Percentiles rank a stretch among this genome's conserved stretches.
Evolutionary conservation across 2,113 vertebrate genomes (phyloP).

Genomic region (Myotis lucifugus): DNA sequence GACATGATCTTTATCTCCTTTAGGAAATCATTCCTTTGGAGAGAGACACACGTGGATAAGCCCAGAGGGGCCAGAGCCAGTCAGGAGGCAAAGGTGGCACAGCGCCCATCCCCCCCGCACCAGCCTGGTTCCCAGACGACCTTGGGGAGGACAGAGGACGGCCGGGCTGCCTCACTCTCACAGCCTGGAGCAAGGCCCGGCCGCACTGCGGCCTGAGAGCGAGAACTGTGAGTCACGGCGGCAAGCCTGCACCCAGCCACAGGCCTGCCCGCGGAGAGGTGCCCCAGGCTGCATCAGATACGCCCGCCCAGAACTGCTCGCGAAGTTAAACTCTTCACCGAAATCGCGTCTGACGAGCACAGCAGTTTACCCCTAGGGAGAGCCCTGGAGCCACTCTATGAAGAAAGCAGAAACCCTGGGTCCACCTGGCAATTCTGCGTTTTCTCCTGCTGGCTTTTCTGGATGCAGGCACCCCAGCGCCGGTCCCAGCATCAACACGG

Average conservation of each 20-base stretch:
- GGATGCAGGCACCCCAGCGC: neutral
- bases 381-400: neutral
- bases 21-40: constrained; percentile 96
- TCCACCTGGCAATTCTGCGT: neutral
- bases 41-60: neutral
- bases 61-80: neutral
- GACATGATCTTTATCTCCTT: constrained; percentile 99
- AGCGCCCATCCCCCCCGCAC: neutral
- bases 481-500: neutral
- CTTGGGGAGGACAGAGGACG: neutral
- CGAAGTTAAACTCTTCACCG: neutral
- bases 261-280: neutral
- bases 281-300: neutral
- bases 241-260: neutral
- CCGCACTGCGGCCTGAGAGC: neutral
- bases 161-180: neutral
- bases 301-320: neutral
- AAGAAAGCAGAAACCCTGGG: neutral
- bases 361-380: neutral
- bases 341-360: neutral
- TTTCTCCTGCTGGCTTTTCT: neutral
- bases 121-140: no score
- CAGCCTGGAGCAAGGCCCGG: neutral
- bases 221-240: neutral
- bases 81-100: neutral